Evolutionary conservation across 2,888 invertebrate genomes (phyloP), one percentile per base, ranked within the genome.

Genomic region (Pammene fasciana): DNA sequence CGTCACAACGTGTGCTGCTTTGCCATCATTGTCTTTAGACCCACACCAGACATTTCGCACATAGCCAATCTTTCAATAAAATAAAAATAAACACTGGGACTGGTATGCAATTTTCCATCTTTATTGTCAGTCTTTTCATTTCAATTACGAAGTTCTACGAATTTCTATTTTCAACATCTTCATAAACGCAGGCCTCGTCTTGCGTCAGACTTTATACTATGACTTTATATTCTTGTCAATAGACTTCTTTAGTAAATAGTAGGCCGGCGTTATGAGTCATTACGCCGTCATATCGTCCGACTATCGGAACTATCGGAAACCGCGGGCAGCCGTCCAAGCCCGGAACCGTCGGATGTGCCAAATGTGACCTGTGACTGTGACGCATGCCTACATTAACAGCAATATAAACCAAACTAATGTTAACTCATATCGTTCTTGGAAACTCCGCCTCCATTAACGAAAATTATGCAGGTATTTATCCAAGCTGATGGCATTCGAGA

Each of bases 241-340:
- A 26, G 26, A 26, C 26, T 26, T 26, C 26, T 26, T 4, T 3
- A 50, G 18, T 52, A 52, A 36, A 6, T 3, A 50, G 46, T 46
- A 46, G 46, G 45, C 16, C n/a, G 7, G 26, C 6, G 9, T 11
- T 18, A 26, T 62, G 62, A 62, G 48, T 68, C 67, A 68, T 34
- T 60, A 52, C 67, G 52, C 45, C 67, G 43, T 36, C 34, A 43
- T 38, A 36, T 14, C 41, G 46, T 50, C 16, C 10, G 48, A 41
- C 16, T 68, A 57, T 57, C 56, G 48, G 67, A 48, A 26, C 26
- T 26, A 26, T 41, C 54, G 46, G 61, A 10, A 46, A 18, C 41
- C 50, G 43, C 56, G 68, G 68, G 68, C 68, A 68, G 16, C 48
- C 34, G 50, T 34, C 68, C 68, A 68, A 64, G 56, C 56, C 66